phyloP scores from a whole-genome alignment of 2,797 vertebrate species.

The Oreochromis mossambicus region DNA sequence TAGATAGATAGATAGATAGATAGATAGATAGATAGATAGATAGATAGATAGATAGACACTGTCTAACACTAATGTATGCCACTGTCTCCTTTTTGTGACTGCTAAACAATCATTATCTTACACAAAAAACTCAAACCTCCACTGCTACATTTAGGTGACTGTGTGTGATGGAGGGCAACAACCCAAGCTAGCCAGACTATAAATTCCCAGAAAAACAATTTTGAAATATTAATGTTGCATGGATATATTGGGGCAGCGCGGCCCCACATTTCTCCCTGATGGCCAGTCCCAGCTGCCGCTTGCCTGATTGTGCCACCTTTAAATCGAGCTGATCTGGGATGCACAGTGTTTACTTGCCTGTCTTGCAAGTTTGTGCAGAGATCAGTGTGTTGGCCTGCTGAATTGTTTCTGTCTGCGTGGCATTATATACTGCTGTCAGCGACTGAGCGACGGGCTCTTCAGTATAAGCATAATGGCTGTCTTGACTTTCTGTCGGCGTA shows the following conservation, averaged over 20 bases:
- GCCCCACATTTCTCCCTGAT: conserved; percentile 57
- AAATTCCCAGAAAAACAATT: conserved; percentile 57
- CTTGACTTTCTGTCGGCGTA: not conserved
- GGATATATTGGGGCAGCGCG: conserved; percentile 53
- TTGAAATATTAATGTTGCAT: conserved; percentile 69
- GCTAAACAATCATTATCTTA: not conserved
- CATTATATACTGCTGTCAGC: conserved; percentile 1
- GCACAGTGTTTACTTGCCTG: not conserved
- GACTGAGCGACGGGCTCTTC: conserved; percentile 9
- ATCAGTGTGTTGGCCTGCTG: conserved; percentile 8
- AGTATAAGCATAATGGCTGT: not conserved
- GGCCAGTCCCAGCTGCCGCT: conserved; percentile 54
- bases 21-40: not conserved
- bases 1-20: accelerated
- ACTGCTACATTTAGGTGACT: not conserved
- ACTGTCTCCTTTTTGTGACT: not conserved
- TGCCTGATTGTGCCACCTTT: conserved; percentile 48
- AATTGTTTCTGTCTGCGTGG: not conserved
- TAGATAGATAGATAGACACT: not conserved
- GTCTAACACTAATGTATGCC: not conserved
- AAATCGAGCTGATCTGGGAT: conserved; percentile 44
- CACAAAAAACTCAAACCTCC: not conserved
- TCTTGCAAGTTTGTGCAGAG: not conserved
- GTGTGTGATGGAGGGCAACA: conserved; percentile 24
- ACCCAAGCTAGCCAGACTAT: conserved; percentile 30